Percentiles rank a stretch among this genome's conserved stretches.
Conservation (phyloP, 2,797 vertebrate species). For the Diplodus sargus region DNA sequence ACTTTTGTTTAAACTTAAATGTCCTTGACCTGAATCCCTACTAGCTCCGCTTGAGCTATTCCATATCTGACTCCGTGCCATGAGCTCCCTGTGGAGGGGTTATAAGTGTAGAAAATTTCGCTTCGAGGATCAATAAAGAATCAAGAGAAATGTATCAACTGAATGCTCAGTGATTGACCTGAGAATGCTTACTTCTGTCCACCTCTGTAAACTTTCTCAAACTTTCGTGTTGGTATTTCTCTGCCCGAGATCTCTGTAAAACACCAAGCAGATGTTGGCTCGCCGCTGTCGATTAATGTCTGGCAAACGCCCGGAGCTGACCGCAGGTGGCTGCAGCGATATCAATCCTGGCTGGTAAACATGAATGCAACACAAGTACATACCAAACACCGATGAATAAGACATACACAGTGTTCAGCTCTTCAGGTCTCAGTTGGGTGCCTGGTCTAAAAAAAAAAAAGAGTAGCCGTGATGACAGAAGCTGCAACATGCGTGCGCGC, state of each 20-base stretch:
- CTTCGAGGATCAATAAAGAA: conserved; percentile 52
- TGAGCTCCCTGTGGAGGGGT: conserved; percentile 31
- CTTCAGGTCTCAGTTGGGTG: conserved; percentile 43
- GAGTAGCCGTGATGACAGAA: conserved; percentile 56
- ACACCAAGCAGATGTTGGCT: conserved; percentile 68
- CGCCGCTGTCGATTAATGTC: conserved; percentile 60
- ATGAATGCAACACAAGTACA: not conserved
- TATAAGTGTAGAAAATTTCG: conserved; percentile 38
- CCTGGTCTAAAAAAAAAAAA: conserved; percentile 32
- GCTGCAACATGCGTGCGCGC: conserved; percentile 33
- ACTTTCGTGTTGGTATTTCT: conserved; percentile 12
- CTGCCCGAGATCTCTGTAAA: conserved; percentile 27
- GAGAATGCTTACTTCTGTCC: conserved; percentile 10
- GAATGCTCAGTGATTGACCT: conserved; percentile 25
- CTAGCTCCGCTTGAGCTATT: conserved; percentile 43
- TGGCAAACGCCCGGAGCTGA: conserved; percentile 62
- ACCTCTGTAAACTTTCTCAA: conserved; percentile 6
- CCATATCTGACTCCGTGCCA: conserved; percentile 28
- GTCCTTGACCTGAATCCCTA: conserved; percentile 58
- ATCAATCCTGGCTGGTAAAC: conserved; percentile 53
- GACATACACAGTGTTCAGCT: conserved; percentile 17
- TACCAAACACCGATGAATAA: not conserved
- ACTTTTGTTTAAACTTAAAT: conserved; percentile 43
- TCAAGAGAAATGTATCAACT: conserved; percentile 33
- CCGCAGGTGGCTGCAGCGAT: conserved; percentile 61